Evolutionary conservation across 1,140 invertebrate genomes (phyloP).

Genomic region (Magallana angulata): DNA sequence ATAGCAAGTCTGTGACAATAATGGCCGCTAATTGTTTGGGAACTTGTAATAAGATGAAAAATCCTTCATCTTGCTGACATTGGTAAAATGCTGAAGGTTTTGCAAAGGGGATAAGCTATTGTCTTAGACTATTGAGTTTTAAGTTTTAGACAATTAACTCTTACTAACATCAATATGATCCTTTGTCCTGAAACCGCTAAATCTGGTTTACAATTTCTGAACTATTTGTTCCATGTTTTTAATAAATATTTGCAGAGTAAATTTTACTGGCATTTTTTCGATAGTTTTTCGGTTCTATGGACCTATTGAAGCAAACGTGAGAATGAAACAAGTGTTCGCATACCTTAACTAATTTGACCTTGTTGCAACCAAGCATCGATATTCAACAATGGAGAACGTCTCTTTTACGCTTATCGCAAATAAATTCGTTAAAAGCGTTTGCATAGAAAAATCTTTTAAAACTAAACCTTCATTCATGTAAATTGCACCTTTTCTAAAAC

Average conservation of each 20-base stretch:
- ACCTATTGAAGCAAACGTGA: not conserved
- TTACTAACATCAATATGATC: constrained; percentile 1
- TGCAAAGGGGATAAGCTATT: not conserved
- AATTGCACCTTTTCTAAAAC: not conserved
- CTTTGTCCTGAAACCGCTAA: not conserved
- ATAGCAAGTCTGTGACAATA: not conserved
- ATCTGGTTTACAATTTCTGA: constrained; percentile 9
- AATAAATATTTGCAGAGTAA: constrained; percentile 24
- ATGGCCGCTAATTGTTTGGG: constrained; percentile 1
- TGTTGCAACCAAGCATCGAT: not conserved
- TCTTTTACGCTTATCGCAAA: too few relatives aligned
- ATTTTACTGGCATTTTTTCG: not conserved
- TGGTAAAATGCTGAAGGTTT: not conserved
- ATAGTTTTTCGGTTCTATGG: not conserved
- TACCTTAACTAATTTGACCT: not conserved
- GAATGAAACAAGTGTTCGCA: constrained; percentile 21
- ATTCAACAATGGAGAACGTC: too few relatives aligned
- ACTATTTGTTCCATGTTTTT: not conserved
- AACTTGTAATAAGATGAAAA: not conserved
- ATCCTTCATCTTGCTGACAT: not conserved
- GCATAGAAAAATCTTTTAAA: not conserved
- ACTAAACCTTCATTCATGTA: not conserved
- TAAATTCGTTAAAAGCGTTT: too few relatives aligned
- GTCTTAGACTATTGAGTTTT: not conserved
- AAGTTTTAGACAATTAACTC: not conserved